Evolutionary conservation across 2,113 vertebrate species (phyloP).

Genomic region (Choloepus hoffmanni): DNA sequence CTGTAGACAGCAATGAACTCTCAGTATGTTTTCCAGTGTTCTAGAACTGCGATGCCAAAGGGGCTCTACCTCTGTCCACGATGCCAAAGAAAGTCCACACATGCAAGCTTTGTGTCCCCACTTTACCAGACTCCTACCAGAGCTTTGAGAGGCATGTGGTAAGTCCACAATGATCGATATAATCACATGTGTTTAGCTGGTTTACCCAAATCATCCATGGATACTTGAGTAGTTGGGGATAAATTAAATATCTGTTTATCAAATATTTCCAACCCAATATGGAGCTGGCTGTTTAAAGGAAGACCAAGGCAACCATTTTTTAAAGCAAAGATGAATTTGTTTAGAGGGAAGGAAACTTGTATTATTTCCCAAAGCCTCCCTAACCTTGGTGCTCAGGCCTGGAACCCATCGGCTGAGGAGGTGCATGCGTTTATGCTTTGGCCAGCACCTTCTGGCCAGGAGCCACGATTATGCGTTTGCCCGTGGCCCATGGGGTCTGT

Average conservation of each 20-base stretch:
- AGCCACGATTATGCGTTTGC: background rate
- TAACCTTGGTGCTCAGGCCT: background rate
- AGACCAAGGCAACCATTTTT: background rate
- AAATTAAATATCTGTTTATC: background rate
- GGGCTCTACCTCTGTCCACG: background rate
- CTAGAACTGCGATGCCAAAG: background rate
- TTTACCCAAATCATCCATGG: background rate
- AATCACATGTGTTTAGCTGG: background rate
- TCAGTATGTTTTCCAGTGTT: background rate
- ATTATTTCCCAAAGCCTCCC: background rate
- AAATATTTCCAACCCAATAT: background rate
- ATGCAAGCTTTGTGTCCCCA: background rate
- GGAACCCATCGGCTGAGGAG: background rate
- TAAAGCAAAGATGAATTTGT: background rate
- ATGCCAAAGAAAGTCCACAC: background rate
- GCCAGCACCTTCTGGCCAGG: background rate
- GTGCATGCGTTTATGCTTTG: background rate
- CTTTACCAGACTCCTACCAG: too few relatives aligned
- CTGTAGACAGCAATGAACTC: background rate
- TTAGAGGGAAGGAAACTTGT: background rate
- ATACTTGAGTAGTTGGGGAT: background rate
- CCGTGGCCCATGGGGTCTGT: background rate
- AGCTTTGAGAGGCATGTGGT: too few relatives aligned
- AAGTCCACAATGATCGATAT: background rate
- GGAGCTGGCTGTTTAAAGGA: background rate